Evolutionary conservation across 64 coral and sea anemone species (phyloP).

Genomic region (Actinia equina): DNA sequence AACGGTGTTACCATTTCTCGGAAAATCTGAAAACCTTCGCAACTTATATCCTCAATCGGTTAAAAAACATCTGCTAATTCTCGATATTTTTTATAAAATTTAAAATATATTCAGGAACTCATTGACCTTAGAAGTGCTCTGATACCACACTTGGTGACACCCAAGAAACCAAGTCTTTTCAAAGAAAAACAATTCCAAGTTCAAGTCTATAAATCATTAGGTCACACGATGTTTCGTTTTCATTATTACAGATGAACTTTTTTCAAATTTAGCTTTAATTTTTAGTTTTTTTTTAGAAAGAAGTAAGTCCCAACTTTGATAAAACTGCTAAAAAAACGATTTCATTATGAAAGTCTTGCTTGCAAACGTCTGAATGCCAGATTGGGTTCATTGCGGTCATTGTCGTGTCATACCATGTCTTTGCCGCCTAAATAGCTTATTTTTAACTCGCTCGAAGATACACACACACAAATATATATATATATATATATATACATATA

Average conservation of each 20-base stretch:
- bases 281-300: no score
- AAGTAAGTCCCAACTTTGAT: no score
- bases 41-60: no score
- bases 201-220: background rate
- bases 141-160: background rate
- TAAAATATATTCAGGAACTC: background rate
- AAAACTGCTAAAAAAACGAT: background rate
- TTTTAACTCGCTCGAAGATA: background rate
- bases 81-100: background rate
- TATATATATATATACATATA: background rate
- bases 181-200: background rate
- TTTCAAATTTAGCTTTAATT: no score
- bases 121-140: background rate
- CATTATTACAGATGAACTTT: no score
- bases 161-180: background rate
- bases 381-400: no score
- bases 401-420: background rate
- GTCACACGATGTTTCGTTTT: no score
- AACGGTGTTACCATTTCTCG: no score
- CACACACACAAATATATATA: no score
- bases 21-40: no score
- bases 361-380: no score
- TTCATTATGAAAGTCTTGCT: background rate
- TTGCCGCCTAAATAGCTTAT: background rate
- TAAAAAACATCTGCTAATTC: background rate